Percentiles rank a stretch among this genome's conserved stretches.
These are phyloP conservation scores for Pardalotus punctatus DNA, from an alignment of 2,113 vertebrate genomes.

Conservation along the genomic window DNA sequence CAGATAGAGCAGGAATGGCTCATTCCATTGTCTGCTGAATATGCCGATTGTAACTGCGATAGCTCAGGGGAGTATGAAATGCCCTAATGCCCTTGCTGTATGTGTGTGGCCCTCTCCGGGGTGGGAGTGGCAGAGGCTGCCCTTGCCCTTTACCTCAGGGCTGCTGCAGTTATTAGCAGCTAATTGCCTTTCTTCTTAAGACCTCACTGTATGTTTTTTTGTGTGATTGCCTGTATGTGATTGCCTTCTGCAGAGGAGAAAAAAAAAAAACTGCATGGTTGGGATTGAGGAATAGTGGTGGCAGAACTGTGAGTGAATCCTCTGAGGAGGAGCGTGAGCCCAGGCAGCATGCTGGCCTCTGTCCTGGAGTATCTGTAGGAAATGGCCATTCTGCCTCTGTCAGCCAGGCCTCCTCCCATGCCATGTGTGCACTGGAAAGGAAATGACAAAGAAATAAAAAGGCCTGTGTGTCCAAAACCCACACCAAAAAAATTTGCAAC, in stretches of 20 bases:
- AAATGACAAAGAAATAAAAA: background rate
- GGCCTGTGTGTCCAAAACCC: background rate
- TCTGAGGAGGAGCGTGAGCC: background rate
- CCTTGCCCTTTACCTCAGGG: background rate
- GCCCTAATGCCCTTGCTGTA: background rate
- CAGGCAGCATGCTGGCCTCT: background rate
- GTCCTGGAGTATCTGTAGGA: background rate
- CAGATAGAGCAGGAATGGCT: background rate
- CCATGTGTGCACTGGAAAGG: background rate
- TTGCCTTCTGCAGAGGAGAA: background rate
- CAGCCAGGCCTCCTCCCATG: background rate
- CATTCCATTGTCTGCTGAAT: constrained; percentile 20
- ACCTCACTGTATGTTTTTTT: background rate
- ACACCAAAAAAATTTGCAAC: background rate
- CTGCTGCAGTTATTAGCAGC: background rate
- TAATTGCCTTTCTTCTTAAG: background rate
- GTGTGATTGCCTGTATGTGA: background rate
- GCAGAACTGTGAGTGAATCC: background rate
- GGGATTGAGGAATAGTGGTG: background rate
- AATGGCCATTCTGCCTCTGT: background rate
- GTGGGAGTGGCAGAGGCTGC: background rate
- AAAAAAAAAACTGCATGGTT: background rate
- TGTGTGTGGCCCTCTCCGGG: background rate
- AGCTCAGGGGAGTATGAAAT: background rate
- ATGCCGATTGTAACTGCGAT: background rate